Percentiles rank a stretch among this genome's conserved stretches.
Conservation (phyloP, 2,113 vertebrate species). For the Centropristis striata region DNA sequence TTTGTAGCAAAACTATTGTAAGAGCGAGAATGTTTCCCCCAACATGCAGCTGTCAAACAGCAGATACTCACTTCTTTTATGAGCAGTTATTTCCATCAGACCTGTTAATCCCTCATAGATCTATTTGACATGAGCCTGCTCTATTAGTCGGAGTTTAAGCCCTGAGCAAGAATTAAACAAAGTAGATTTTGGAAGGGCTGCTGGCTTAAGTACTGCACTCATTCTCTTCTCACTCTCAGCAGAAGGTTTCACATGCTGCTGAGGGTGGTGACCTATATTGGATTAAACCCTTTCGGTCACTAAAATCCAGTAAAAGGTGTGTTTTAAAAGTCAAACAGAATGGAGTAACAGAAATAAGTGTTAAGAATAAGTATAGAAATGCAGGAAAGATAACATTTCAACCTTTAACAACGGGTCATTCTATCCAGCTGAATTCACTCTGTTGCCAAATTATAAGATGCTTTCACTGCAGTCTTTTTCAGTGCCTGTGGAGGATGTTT, state of each 20-base stretch:
- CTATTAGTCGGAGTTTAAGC: slow-evolving; percentile 42
- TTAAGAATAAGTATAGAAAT: no score
- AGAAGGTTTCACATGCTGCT: neutral
- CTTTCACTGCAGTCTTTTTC: neutral
- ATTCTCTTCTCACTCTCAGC: slow-evolving; percentile 7
- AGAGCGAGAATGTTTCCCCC: slow-evolving; percentile 4
- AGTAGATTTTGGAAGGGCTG: slow-evolving; percentile 17
- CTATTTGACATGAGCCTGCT: slow-evolving; percentile 42
- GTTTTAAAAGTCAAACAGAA: slow-evolving; percentile 19
- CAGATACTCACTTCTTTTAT: neutral
- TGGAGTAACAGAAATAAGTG: slow-evolving; percentile 4
- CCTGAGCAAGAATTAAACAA: slow-evolving; percentile 49
- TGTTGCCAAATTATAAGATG: neutral
- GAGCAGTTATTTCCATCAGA: slow-evolving; percentile 23
- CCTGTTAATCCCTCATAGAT: slow-evolving; percentile 45
- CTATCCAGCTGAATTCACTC: neutral
- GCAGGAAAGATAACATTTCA: neutral
- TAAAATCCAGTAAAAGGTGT: neutral
- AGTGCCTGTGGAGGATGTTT: neutral
- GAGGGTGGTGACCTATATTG: slow-evolving; percentile 23
- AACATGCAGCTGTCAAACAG: neutral
- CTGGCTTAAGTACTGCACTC: slow-evolving; percentile 3
- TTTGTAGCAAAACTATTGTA: neutral
- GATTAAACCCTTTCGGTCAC: slow-evolving; percentile 1
- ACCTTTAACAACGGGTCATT: neutral